Conservation (phyloP, 2,888 invertebrate genomes). For the Agrenia bidenticulata region DNA sequence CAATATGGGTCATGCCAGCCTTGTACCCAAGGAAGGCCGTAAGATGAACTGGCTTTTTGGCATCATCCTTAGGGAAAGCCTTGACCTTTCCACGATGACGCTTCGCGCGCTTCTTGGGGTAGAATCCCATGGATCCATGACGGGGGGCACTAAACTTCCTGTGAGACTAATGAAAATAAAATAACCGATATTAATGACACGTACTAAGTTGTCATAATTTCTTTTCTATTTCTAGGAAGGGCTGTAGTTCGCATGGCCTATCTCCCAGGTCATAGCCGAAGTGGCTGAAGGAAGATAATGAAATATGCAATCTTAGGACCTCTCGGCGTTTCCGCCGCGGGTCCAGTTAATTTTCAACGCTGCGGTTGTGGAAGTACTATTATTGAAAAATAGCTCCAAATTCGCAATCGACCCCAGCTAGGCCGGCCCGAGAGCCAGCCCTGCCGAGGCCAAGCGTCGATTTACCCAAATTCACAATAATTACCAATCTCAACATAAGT, state of each 20-base stretch:
- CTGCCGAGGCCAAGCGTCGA: conserved; percentile 44
- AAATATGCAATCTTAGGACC: conserved; percentile 50
- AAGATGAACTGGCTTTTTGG: conserved; percentile 92
- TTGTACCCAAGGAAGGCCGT: conserved; percentile 98
- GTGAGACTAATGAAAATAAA: conserved; percentile 77
- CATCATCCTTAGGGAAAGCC: conserved; percentile 99
- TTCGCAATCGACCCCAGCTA: conserved; percentile 36
- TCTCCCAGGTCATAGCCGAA: conserved; percentile 49
- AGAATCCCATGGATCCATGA: conserved; percentile 99
- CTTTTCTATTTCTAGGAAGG: conserved; percentile 15
- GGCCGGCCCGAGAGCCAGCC: conserved; percentile 37
- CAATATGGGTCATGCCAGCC: conserved; percentile 99
- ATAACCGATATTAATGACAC: conserved; percentile 9
- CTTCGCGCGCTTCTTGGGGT: conserved; percentile 95
- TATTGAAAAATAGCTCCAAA: conserved; percentile 45
- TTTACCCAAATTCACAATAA: not conserved
- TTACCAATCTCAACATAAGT: not conserved
- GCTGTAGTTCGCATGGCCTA: conserved; percentile 52
- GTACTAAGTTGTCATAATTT: conserved; percentile 4
- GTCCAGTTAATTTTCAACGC: conserved; percentile 48
- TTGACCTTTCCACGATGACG: conserved; percentile 98
- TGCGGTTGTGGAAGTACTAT: conserved; percentile 48
- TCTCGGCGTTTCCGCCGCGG: conserved; percentile 36
- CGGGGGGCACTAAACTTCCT: conserved; percentile 99
- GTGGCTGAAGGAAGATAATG: conserved; percentile 52